Evolutionary conservation across 2,888 invertebrate genomes (phyloP), one percentile per base, ranked within the genome.

Genomic region (Lagria hirta): DNA sequence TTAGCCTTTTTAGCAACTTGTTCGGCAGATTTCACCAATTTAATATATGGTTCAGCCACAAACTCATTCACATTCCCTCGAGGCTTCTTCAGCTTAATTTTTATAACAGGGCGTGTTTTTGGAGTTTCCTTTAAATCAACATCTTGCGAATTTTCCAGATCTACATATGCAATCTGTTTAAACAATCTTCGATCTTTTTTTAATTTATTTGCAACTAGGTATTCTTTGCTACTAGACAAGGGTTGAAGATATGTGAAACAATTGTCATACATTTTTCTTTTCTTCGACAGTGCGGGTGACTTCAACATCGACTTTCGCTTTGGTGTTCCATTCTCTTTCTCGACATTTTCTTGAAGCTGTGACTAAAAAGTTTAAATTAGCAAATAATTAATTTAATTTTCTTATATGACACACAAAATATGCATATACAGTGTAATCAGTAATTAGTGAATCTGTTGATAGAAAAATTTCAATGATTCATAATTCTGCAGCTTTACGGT

Each of bases 11-110:
- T 38, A 6, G 38, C 12, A 2, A 21, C 3, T 16, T 38, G 29
- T 23, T 29, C 38, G 10, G 38, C 16, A 23, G 3, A 5, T 5
- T 10, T 8, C 17, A n/a, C 5, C 29, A 29, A 10, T 29, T 29
- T 6, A 15, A 6, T 10, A n/a, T 29, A 15, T 15, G 15, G 16
- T 30, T 13, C 8, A 8, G 4, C 10, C 13, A 6, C 29, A 16
- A 16, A 16, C 10, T 29, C 16, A n/a, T n/a, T 15, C 16, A 5
- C 23, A 15, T 40, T 40, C 1, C n/a, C 5, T 13, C 24, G 23
- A 6, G 34, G 11, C 14, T 41, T n/a, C n/a, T n/a, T 41, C 14
- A 42, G 15, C 22, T 42, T 42, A 8, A 42, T 42, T 15, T 42
- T 42, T 7, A 42, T 42, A 7, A 27, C 23, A 3, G 42, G 42